Base-by-base conservation (phyloP, 1,140 invertebrate genomes). In the Papilio dardanus region DNA sequence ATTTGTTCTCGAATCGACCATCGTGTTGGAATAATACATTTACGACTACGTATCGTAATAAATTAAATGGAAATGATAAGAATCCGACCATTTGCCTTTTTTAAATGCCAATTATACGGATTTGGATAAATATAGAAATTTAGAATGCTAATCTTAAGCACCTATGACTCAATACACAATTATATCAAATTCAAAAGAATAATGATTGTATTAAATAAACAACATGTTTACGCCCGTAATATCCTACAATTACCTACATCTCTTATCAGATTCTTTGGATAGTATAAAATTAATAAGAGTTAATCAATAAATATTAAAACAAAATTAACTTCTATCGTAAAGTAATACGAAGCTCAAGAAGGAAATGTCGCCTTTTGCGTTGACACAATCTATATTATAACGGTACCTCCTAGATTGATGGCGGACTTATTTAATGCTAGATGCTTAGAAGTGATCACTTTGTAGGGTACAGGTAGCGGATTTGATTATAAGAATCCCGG, bases 341-440 rank as follows among this genome's bases (percentile, higher is more conserved):
- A 62, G 21, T 28, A 62, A 62, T 62, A 62, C 24, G 54, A 62
- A 16, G 14, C 54, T 54, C 24, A 28, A 21, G 54, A 28, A 62
- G 54, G 54, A 62, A 62, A 62, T 54, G 46, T 35, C 31, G 21
- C 74, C 35, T 37, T 75, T 73, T 73, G 74, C 69, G 77, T 74
- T 67, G 74, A 78, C 58, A 78, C 62, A 62, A 62, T 74, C 67
- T 75, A 73, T 76, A 68, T 75, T 71, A 74, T 76, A 78, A 78
- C 77, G 58, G 74, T 75, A 62, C 12, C 54, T 30, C 21, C 10
- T 62, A 62, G 54, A 62, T 62, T 21, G 54, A 62, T 30, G 54
- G 24, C 54, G 24, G 54, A 62, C 21, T 54, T 54, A 54, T 54
- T 62, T 62, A 62, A 62, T 62, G 12, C 24, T n/a, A 62, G 54